Evolutionary conservation across 2,888 invertebrate genomes (phyloP), one percentile per base, ranked within the genome.

Genomic region (Drosophila ezoana): DNA sequence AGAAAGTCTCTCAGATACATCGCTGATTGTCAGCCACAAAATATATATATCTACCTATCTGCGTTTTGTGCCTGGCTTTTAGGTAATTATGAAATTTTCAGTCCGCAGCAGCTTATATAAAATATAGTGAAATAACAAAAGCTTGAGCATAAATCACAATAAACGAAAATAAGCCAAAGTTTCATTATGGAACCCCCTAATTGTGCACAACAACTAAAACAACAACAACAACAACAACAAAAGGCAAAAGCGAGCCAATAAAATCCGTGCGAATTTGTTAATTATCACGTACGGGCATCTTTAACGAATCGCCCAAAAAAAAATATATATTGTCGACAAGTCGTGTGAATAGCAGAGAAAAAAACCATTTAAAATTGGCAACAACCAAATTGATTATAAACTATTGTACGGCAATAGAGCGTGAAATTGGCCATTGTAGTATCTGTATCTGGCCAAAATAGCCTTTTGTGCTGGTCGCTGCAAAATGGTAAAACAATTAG

Each of bases 201-300:
- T 64, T 49, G 60, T 41, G 49, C 44, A 37, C 33, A 35, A 43
- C 35, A 38, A 32, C 23, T 47, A 60, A 11, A 47, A 14, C 28
- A 57, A n/a, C 28, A 47, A 18, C 28, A 20, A 16, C 40, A 38
- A 13, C 18, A 18, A 9, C 11, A 13, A 16, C 38, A 52, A 10
- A 28, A 38, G 13, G 28, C 16, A 18, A 32, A n/a, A 28, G 28
- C 28, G 14, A 59, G 20, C 43, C 20, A 33, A 28, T 52, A 35
- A 57, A 57, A 69, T 60, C 52, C 53, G 53, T 70, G 82, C 85
- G 65, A 83, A 87, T 75, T 72, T 53, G 72, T 68, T 87, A 87
- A 85, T 83, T 87, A 83, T 70, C 79, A 77, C 87, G 82, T 81
- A 68, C 61, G 44, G 48, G 40, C 43, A 32, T 28, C 59, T 59